A percentile compares a stretch with the other conserved stretches of the same genome.
Evolutionary conservation across 2,113 vertebrate genomes (phyloP).

Genomic region (Mustela lutreola): DNA sequence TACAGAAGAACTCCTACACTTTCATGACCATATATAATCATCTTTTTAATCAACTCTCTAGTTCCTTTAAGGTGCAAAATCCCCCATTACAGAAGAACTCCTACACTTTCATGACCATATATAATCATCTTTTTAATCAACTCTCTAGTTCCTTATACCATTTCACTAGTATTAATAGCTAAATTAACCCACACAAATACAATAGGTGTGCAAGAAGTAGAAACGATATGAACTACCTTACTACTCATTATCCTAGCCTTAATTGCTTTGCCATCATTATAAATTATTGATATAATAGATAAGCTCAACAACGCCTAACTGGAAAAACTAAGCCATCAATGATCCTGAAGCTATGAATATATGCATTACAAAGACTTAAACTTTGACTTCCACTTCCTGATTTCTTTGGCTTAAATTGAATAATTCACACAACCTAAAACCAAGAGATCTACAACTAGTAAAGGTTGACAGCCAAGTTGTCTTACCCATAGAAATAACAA

Average conservation of each 20-base stretch:
- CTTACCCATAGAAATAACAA: fast-evolving
- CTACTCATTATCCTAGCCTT: not conserved
- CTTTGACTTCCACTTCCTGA: not conserved
- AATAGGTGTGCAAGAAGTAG: not conserved
- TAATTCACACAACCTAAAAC: fast-evolving
- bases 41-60: not conserved
- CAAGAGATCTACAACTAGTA: fast-evolving
- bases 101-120: not conserved
- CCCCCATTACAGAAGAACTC: not conserved
- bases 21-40: not conserved
- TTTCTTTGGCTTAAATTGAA: not conserved
- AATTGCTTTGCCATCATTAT: not conserved
- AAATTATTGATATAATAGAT: not conserved
- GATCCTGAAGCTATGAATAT: not conserved
- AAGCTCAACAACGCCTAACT: fast-evolving
- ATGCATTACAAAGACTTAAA: fast-evolving
- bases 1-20: not conserved
- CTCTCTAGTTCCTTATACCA: fast-evolving
- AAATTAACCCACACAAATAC: not conserved
- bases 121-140: not conserved
- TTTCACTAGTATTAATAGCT: not conserved
- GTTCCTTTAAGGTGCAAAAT: not conserved
- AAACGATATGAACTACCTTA: not conserved
- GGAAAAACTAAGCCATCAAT: not conserved
- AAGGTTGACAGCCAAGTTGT: fast-evolving